Percentiles rank a stretch among this genome's conserved stretches.
These are phyloP conservation scores for Bellardia bayeri DNA, from an alignment of 2,888 invertebrate genomes.

Conservation along the genomic window DNA sequence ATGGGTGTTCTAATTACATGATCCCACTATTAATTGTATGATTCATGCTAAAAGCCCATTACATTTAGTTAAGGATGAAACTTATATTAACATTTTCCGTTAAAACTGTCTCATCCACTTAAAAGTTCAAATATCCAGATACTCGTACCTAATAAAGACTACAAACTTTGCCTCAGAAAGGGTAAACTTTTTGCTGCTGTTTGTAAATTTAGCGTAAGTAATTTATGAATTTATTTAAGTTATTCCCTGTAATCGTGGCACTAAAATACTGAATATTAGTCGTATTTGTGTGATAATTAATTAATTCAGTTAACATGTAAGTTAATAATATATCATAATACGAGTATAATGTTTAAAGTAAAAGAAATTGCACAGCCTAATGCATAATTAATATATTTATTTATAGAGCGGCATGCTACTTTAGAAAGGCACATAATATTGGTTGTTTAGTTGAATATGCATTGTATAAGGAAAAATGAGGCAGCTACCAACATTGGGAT, in stretches of 20 bases:
- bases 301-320: constrained; percentile 36
- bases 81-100: constrained; percentile 36
- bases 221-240: constrained; percentile 20
- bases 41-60: constrained; percentile 54
- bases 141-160: constrained; percentile 15
- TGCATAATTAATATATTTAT: constrained; percentile 20
- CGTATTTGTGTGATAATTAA: constrained; percentile 43
- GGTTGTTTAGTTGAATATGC: background rate
- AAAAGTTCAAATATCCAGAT: constrained; percentile 40
- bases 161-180: background rate
- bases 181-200: background rate
- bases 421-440: no score
- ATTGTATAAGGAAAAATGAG: no score
- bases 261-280: constrained; percentile 13
- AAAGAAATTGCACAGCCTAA: background rate
- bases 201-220: constrained; percentile 25
- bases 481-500: no score
- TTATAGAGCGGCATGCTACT: background rate
- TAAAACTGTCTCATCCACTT: constrained; percentile 54
- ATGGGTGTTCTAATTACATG: constrained; percentile 15
- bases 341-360: background rate
- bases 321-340: constrained; percentile 38
- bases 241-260: background rate
- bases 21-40: background rate
- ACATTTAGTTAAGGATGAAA: constrained; percentile 20